These are phyloP conservation scores for Enteromius afrohamiltoni DNA, from an alignment of 2,797 vertebrate species.

Conservation along the genomic window DNA sequence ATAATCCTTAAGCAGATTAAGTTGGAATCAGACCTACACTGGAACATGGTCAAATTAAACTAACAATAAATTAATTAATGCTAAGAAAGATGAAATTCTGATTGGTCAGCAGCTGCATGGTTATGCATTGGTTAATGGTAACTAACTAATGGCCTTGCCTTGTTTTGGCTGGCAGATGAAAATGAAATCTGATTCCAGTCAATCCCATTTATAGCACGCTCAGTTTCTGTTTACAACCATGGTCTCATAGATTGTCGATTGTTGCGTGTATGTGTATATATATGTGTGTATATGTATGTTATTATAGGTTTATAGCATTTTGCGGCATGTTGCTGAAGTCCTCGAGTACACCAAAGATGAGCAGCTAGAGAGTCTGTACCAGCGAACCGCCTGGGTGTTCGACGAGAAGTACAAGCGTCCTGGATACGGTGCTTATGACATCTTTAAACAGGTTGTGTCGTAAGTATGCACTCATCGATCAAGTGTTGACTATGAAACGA, in stretches of 20 bases:
- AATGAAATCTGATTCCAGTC: neutral
- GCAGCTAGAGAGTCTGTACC: slow-evolving; percentile 95
- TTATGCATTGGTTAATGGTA: too few relatives aligned
- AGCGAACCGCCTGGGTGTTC: slow-evolving; percentile 98
- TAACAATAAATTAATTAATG: neutral
- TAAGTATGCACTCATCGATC: slow-evolving; percentile 74
- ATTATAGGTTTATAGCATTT: slow-evolving; percentile 94
- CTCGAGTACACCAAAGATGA: slow-evolving; percentile 97
- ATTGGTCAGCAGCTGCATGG: too few relatives aligned
- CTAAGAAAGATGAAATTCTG: too few relatives aligned
- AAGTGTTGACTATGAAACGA: neutral
- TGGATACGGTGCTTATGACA: slow-evolving; percentile 98
- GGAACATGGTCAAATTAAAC: neutral
- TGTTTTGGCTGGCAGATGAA: neutral
- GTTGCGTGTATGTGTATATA: neutral
- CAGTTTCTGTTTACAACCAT: neutral
- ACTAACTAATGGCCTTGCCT: too few relatives aligned
- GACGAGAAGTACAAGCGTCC: slow-evolving; percentile 98
- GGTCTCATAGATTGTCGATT: neutral
- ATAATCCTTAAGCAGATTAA: neutral
- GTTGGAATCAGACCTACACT: neutral
- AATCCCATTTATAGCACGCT: neutral
- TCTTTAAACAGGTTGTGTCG: slow-evolving; percentile 98
- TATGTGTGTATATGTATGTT: neutral
- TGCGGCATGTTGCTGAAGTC: slow-evolving; percentile 97